phyloP scores from a whole-genome alignment of 2,113 vertebrate species.

The Plecturocebus donacophilus region DNA sequence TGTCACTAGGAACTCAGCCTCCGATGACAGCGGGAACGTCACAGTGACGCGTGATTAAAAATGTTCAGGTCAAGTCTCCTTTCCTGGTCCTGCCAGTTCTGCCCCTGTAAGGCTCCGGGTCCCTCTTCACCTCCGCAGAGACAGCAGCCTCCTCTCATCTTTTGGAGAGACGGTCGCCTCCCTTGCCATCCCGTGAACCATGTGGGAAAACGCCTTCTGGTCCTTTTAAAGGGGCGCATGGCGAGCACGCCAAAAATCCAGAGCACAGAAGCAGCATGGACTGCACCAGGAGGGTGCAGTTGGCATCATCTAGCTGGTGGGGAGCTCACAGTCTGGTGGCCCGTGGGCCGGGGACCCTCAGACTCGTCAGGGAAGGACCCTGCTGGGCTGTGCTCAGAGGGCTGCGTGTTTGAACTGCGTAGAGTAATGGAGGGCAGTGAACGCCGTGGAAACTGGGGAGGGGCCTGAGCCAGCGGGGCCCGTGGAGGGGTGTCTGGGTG shows the following conservation, averaged over 20 bases:
- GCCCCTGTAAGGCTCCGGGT: background rate
- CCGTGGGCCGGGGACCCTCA: background rate
- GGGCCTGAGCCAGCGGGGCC: background rate
- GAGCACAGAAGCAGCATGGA: too few species aligned
- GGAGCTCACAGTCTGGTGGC: background rate
- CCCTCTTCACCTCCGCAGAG: too few species aligned
- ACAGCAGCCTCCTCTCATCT: background rate
- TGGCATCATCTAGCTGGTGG: background rate
- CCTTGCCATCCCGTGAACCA: background rate
- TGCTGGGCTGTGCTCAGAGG: background rate
- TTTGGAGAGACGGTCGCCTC: background rate
- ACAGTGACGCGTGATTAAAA: accelerated
- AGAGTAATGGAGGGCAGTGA: background rate
- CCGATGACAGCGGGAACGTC: accelerated
- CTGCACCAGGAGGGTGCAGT: background rate
- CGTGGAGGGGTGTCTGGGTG: background rate
- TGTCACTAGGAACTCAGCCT: background rate
- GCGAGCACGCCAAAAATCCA: too few species aligned
- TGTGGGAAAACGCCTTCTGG: background rate
- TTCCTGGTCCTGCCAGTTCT: background rate
- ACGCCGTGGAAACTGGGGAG: background rate
- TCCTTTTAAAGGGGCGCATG: background rate
- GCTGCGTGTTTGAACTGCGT: background rate
- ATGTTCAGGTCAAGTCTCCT: accelerated
- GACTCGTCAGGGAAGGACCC: background rate